phyloP scores from a whole-genome alignment of 1,140 invertebrate species.

The Zaprionus taronus region DNA sequence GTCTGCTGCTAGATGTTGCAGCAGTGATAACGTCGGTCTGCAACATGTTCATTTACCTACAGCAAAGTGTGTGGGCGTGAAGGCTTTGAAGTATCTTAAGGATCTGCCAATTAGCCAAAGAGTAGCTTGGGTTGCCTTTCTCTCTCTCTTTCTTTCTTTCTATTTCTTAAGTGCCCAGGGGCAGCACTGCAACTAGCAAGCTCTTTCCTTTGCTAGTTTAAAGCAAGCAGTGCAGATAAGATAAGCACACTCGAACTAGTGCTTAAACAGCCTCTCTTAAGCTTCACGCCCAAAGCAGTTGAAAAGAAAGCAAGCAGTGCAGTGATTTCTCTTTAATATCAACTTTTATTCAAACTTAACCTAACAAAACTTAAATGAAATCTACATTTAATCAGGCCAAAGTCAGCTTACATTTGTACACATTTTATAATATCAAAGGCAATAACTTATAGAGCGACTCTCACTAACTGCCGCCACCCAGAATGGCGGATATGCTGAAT shows the following conservation, averaged over 20 bases:
- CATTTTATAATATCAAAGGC: constrained; percentile 28
- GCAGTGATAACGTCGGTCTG: constrained; percentile 53
- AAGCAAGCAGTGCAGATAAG: not conserved
- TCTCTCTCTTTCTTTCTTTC: too few relatives aligned
- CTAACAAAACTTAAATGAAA: constrained; percentile 35
- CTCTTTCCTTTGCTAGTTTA: not conserved
- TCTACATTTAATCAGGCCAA: constrained; percentile 59
- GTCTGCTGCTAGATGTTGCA: constrained; percentile 44
- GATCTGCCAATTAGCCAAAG: constrained; percentile 39
- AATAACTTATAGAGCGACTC: constrained; percentile 1
- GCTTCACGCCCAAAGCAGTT: not conserved
- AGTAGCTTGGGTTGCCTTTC: not conserved
- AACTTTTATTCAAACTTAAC: constrained; percentile 28
- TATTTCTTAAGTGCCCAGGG: not conserved
- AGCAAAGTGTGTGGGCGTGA: constrained; percentile 59
- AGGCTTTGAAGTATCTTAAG: constrained; percentile 53
- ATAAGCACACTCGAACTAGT: not conserved
- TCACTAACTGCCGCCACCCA: constrained; percentile 71
- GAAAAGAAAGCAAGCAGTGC: constrained; percentile 5
- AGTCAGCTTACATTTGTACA: constrained; percentile 31
- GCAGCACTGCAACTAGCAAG: not conserved
- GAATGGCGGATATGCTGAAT: constrained; percentile 80
- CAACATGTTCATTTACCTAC: constrained; percentile 78
- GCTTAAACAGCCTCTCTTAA: not conserved
- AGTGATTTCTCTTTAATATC: constrained; percentile 14